Evolutionary conservation across 2,888 invertebrate species (phyloP).

Genomic region (Drosophila fulvimacula): DNA sequence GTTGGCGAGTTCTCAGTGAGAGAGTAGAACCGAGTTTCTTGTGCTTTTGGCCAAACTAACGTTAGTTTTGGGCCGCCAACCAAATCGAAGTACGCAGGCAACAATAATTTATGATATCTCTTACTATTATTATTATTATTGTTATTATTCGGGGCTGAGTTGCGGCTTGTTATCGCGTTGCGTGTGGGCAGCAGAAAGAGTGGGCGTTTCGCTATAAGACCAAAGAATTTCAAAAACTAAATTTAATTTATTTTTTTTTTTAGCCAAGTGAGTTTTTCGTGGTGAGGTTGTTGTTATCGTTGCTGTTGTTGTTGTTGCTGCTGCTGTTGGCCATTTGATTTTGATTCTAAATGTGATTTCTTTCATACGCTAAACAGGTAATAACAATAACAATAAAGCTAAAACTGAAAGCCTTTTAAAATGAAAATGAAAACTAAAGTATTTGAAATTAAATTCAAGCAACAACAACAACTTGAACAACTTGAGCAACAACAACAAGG

Average conservation of each 20-base stretch:
- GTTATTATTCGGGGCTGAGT: constrained; percentile 20
- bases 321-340: constrained; percentile 15
- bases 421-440: constrained; percentile 34
- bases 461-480: constrained; percentile 32
- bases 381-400: constrained; percentile 34
- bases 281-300: constrained; percentile 12
- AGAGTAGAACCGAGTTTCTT: constrained; percentile 10
- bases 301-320: constrained; percentile 1
- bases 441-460: constrained; percentile 41
- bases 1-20: constrained; percentile 45
- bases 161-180: constrained; percentile 45
- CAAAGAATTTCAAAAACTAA: constrained; percentile 27
- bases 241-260: not conserved
- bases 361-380: constrained; percentile 57
- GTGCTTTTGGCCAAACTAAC: constrained; percentile 59
- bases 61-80: constrained; percentile 46
- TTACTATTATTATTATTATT: constrained; percentile 33
- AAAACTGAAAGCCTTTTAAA: constrained; percentile 36
- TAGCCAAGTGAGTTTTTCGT: constrained; percentile 9
- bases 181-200: constrained; percentile 40
- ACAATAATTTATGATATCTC: constrained; percentile 24
- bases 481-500: constrained; percentile 25
- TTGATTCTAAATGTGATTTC: constrained; percentile 35
- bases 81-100: constrained; percentile 67
- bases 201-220: constrained; percentile 59